Evolutionary conservation across 2,113 vertebrate genomes (phyloP), one percentile per base, ranked within the genome.

Genomic region (Hippocampus guttulatus): DNA sequence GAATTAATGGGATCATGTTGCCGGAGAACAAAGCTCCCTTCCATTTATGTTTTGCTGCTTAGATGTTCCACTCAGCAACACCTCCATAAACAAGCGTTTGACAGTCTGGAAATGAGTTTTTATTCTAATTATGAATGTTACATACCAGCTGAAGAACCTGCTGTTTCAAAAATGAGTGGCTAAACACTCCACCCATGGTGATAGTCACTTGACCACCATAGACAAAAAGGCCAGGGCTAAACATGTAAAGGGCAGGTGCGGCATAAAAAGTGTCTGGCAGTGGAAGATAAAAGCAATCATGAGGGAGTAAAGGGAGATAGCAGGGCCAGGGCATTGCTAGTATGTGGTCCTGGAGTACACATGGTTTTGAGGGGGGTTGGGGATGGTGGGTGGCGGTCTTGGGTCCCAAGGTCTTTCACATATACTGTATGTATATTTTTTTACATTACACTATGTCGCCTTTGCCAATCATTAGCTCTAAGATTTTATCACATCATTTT

Each of bases 281-380:
- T 45, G 75, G 81, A 81, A 87, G 88, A 90, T 89, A 90, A 90
- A 90, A 88, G 85, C 84, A 75, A 25, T 90, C 86, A 88, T 89
- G 88, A 88, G 84, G 73, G 85, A 87, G 81, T 81, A 80, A 85
- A 88, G 87, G 80, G 82, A 84, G 85, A 83, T 68, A 60, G 83
- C 63, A 75, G 66, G 77, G 49, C 70, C 58, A 15, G 21, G 62
- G 62, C 40, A 11, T 14, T 25, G 21, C 11, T 14, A 64, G 69
- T 43, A 80, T 83, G 81, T 67, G 75, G 69, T 70, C 64, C 71
- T 73, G 73, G 73, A 61, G 16, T 41, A 69, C 81, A 63, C 18
- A 41, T 30, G 33, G 33, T 63, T 21, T 63, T 63, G 41, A 58
- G 55, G 23, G 55, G 55, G 9, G 3, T 57, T 25, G 23, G 55